These are phyloP conservation scores for Donacobius atricapilla DNA, from an alignment of 2,113 vertebrate genomes.

Conservation along the genomic window DNA sequence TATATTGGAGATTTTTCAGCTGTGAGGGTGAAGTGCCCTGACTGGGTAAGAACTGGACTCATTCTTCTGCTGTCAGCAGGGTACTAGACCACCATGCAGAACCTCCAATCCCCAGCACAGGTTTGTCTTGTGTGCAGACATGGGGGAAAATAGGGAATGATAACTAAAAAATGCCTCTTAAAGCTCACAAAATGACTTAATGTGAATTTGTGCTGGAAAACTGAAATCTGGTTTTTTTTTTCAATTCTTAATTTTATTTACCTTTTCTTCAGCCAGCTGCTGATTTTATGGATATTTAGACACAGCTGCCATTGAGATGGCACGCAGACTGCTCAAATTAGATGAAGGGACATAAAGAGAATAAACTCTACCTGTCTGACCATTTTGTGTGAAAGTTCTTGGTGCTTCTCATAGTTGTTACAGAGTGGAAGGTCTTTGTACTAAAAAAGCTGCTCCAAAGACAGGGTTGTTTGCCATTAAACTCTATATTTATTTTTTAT, in stretches of 20 bases:
- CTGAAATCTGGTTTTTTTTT: neutral
- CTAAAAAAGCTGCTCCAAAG: neutral
- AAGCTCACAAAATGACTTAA: neutral
- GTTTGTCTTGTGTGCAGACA: neutral
- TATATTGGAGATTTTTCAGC: neutral
- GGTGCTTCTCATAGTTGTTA: neutral
- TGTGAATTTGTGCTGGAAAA: neutral
- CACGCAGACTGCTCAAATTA: neutral
- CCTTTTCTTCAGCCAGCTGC: neutral
- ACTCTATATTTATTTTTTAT: neutral
- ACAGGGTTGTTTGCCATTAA: neutral
- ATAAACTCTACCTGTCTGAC: neutral
- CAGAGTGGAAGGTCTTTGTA: neutral
- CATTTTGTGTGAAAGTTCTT: neutral
- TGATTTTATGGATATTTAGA: neutral
- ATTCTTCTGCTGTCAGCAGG: neutral
- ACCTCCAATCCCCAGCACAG: neutral
- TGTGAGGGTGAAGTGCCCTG: neutral
- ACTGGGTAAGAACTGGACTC: accelerated
- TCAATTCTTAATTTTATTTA: neutral
- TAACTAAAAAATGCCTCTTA: neutral
- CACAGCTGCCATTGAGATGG: neutral
- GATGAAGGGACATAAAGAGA: neutral
- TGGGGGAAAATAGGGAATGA: neutral
- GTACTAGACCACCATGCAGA: neutral